Conservation (phyloP, 2,797 vertebrate genomes). For the Oryzias dopingdopingensis region DNA sequence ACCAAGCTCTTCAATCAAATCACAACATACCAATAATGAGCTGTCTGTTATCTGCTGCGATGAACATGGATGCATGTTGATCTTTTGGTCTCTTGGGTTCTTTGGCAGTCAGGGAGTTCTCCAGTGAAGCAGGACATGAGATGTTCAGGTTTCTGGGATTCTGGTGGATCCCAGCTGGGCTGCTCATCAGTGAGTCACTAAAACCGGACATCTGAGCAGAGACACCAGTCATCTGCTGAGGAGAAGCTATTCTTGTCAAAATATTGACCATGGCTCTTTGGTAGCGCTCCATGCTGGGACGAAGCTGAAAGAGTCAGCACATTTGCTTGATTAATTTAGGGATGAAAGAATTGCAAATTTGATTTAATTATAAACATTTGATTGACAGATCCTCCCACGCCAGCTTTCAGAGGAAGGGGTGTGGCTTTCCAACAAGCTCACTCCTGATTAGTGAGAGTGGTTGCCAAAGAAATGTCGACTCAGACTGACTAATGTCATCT, state of each 20-base stretch:
- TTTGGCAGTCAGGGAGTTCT: slow-evolving; percentile 39
- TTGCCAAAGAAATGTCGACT: too few species aligned
- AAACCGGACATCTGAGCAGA: slow-evolving; percentile 46
- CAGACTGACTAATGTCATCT: too few species aligned
- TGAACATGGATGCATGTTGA: slow-evolving; percentile 78
- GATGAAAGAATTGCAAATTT: not conserved
- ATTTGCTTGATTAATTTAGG: not conserved
- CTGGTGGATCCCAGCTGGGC: slow-evolving; percentile 51
- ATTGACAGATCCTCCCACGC: too few species aligned
- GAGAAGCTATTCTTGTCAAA: slow-evolving; percentile 61
- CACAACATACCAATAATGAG: slow-evolving; percentile 79
- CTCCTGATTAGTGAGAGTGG: too few species aligned
- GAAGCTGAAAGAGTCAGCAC: slow-evolving; percentile 70
- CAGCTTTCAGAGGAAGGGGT: too few species aligned
- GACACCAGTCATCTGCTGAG: slow-evolving; percentile 23
- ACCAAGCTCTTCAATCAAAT: not conserved
- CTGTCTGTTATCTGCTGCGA: slow-evolving; percentile 71
- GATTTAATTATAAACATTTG: too few species aligned
- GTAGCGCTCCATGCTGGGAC: slow-evolving; percentile 81
- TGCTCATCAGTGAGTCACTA: slow-evolving; percentile 26
- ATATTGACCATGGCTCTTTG: slow-evolving; percentile 83
- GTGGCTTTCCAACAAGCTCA: too few species aligned
- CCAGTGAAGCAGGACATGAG: slow-evolving; percentile 47
- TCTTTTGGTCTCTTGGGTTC: slow-evolving; percentile 68
- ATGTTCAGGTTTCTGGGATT: slow-evolving; percentile 61